Percentiles rank a stretch among this genome's conserved stretches.
Conservation (phyloP, 2,888 invertebrate species). For the Drosophila meridiana region DNA sequence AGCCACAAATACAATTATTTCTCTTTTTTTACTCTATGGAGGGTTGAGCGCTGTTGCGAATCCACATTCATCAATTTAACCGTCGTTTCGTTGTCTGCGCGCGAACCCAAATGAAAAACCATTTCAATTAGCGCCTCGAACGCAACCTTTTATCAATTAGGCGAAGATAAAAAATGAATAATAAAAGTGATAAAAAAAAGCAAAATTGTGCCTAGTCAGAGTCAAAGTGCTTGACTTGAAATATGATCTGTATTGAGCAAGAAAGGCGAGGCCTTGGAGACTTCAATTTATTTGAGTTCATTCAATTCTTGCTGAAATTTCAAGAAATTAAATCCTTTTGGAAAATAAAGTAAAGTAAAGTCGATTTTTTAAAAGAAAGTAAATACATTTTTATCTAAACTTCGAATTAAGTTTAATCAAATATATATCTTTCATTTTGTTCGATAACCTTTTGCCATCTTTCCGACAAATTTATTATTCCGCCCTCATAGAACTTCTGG, state of each 20-base stretch:
- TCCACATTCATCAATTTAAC: conserved; percentile 55
- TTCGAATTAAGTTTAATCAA: too few species aligned
- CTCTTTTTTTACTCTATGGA: conserved; percentile 9
- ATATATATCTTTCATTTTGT: too few species aligned
- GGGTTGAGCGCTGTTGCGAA: conserved; percentile 10
- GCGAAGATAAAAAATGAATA: not conserved
- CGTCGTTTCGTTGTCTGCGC: not conserved
- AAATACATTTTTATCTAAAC: too few species aligned
- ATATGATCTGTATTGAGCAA: not conserved
- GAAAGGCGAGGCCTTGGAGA: not conserved
- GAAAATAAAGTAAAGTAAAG: not conserved
- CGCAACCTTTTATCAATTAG: conserved; percentile 65
- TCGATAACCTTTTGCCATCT: too few species aligned
- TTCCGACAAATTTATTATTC: too few species aligned
- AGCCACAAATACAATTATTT: conserved; percentile 57
- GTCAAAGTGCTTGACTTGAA: not conserved
- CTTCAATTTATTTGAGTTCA: not conserved
- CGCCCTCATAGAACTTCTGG: too few species aligned
- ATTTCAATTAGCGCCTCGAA: conserved; percentile 63
- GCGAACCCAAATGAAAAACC: conserved; percentile 18
- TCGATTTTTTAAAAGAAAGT: too few species aligned
- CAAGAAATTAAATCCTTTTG: not conserved
- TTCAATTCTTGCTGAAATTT: not conserved
- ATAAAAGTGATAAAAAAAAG: not conserved
- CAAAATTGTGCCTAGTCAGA: not conserved